These are phyloP conservation scores for Atta texana DNA, from an alignment of 1,140 invertebrate genomes.

Conservation along the genomic window DNA sequence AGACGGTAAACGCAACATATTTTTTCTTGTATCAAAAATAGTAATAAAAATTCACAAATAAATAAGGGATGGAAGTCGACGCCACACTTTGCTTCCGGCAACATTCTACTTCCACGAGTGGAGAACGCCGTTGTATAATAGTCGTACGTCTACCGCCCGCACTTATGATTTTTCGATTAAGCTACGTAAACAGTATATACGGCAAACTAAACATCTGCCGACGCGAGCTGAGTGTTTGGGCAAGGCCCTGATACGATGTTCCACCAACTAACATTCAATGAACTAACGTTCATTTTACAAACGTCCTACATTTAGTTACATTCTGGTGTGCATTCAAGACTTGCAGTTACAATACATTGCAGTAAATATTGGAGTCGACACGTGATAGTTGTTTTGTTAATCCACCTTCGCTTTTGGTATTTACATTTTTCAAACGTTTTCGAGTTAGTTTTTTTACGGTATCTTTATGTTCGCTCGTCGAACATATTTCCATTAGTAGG, in stretches of 20 bases:
- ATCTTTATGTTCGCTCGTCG: conserved; percentile 11
- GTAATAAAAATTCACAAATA: conserved; percentile 29
- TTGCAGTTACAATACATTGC: neutral
- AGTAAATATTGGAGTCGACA: conserved; percentile 58
- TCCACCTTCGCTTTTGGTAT: conserved; percentile 13
- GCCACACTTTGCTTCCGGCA: conserved; percentile 26
- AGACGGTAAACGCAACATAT: neutral
- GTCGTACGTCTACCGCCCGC: conserved; percentile 27
- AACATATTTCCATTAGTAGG: conserved; percentile 8
- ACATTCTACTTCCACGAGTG: conserved; percentile 31
- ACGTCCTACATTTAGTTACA: conserved; percentile 55
- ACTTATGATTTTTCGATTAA: conserved; percentile 79
- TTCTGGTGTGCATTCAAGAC: neutral
- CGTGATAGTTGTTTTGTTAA: conserved; percentile 27
- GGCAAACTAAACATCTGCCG: conserved; percentile 71
- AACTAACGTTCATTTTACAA: conserved; percentile 32
- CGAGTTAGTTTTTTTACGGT: conserved; percentile 19
- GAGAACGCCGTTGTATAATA: conserved; percentile 23
- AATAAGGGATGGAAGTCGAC: conserved; percentile 12
- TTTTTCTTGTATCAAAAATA: conserved; percentile 8
- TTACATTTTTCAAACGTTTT: conserved; percentile 36
- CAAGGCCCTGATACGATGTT: conserved; percentile 66
- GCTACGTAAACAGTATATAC: conserved; percentile 70
- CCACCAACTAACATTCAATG: conserved; percentile 65
- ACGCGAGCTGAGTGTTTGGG: conserved; percentile 62